Evolutionary conservation across 2,797 vertebrate genomes (phyloP).

Genomic region (Aeoliscus strigatus): DNA sequence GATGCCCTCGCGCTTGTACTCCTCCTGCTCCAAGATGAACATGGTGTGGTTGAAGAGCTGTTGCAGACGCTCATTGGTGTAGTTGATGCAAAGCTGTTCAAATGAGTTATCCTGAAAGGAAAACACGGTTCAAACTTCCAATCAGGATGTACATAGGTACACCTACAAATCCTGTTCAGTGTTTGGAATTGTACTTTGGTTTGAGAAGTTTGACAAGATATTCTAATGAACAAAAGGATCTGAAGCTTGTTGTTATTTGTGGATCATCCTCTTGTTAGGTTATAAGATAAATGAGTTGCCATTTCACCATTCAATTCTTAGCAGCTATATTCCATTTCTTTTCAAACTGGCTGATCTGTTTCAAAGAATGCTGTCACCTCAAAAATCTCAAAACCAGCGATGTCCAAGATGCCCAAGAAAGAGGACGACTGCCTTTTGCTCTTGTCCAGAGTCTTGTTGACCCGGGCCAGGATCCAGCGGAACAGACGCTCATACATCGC

Average conservation of each 20-base stretch:
- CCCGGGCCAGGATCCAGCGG: slow-evolving; percentile 86
- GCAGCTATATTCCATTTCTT: no score
- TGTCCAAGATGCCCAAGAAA: slow-evolving; percentile 96
- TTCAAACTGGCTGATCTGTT: no score
- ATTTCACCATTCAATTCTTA: no score
- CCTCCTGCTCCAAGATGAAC: slow-evolving; percentile 93
- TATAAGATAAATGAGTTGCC: no score
- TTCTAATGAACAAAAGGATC: no score
- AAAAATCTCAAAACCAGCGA: slow-evolving; percentile 97
- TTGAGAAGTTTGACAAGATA: no score
- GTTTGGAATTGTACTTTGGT: no score
- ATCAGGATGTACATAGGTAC: no score
- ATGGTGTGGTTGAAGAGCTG: slow-evolving; percentile 97
- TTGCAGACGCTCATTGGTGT: slow-evolving; percentile 93
- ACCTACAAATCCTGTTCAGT: no score
- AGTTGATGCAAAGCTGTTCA: slow-evolving; percentile 93
- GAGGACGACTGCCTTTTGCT: slow-evolving; percentile 92
- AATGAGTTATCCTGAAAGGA: slow-evolving; percentile 85
- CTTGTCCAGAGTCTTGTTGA: slow-evolving; percentile 95
- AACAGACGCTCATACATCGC: slow-evolving; percentile 96
- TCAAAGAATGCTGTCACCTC: slow-evolving; percentile 84
- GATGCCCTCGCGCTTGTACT: slow-evolving; percentile 92
- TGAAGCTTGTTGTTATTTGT: not conserved
- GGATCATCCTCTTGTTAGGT: no score
- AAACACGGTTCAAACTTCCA: no score